Base-by-base conservation (phyloP, 2,113 vertebrate genomes). In the Erpornis zantholeuca region DNA sequence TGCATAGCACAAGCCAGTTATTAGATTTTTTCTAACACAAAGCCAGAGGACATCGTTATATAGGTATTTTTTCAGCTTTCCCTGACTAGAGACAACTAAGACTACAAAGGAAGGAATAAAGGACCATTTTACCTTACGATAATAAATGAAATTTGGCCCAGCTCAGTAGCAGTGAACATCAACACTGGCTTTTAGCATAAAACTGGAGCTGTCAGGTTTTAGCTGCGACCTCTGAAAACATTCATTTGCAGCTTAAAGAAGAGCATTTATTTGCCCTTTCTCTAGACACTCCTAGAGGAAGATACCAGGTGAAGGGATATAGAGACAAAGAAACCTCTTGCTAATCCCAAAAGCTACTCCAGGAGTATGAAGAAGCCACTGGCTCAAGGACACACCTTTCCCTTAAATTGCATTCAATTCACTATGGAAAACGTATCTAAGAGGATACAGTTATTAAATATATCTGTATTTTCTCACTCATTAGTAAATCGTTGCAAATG, bases 1-100 rank as follows among this genome's bases (percentile, higher is more conserved):
- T 70, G 56, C 63, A 87, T 9, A 94, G 56, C 72, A 92, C 52
- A 78, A 90, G 25, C 31, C 28, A 73, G 25, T 66, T 75, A 29
- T 3, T 57, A 76, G 33, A 35, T 24, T 59, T 86, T 88, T 90
- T 22, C 82, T 45, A 90, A 65, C 82, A 82, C 56, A 86, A 96
- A 95, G 92, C 82, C 93, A 97, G 95, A 93, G 95, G 88, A 92
- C 88, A 95, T 86, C 81, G 71, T 94, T 68, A 88, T 83, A 86
- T 91, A 75, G 76, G 0, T 16, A 49, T 36, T 82, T 87, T 88
- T 86, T 86, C 87, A 92, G 85, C n/a, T 40, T 70, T 73, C 28
- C 35, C 64, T 63, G 18, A 78, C 54, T 88, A 80, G 44, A 86
- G n/a, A 45, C 2, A 15, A 56, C 65, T 69, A 44, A 71, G 24